Evolutionary conservation across 1,140 invertebrate genomes (phyloP).

Genomic region (Aphidius gifuensis): DNA sequence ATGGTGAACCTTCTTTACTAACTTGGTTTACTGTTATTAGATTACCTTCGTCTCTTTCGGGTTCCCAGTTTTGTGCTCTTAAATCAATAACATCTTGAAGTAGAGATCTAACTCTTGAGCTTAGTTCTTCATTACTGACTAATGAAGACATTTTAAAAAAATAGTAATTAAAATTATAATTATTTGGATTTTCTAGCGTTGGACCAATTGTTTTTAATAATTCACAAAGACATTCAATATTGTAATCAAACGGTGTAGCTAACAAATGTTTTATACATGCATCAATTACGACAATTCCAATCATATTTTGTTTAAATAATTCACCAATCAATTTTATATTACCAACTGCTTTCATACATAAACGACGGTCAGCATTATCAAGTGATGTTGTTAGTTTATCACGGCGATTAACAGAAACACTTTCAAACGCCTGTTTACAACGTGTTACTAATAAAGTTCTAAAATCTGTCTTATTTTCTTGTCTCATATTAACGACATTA

Average conservation of each 20-base stretch:
- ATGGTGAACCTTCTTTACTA: conserved; percentile 12
- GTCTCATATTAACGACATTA: conserved; percentile 40
- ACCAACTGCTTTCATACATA: no score
- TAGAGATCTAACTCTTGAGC: no score
- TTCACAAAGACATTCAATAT: conserved; percentile 88
- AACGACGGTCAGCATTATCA: conserved; percentile 54
- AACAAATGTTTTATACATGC: conserved; percentile 67
- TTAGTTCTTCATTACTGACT: no score
- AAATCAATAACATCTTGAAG: no score
- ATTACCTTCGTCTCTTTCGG: conserved; percentile 75
- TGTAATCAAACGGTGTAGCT: conserved; percentile 79
- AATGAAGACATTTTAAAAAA: no score
- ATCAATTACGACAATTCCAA: no score
- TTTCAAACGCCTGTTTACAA: conserved; percentile 87
- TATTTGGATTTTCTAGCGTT: conserved; percentile 69
- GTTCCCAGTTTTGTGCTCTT: no score
- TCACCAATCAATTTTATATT: conserved; percentile 71
- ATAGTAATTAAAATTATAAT: conserved; percentile 6
- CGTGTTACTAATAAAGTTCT: conserved; percentile 75
- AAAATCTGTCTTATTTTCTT: conserved; percentile 63
- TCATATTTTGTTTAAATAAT: conserved; percentile 73
- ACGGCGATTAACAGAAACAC: conserved; percentile 63
- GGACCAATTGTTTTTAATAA: conserved; percentile 75
- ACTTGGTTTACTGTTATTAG: conserved; percentile 74
- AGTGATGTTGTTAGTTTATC: no score